Evolutionary conservation across 2,888 invertebrate genomes (phyloP), one percentile per base, ranked within the genome.

Genomic region (Nephrocerus scutellatus): DNA sequence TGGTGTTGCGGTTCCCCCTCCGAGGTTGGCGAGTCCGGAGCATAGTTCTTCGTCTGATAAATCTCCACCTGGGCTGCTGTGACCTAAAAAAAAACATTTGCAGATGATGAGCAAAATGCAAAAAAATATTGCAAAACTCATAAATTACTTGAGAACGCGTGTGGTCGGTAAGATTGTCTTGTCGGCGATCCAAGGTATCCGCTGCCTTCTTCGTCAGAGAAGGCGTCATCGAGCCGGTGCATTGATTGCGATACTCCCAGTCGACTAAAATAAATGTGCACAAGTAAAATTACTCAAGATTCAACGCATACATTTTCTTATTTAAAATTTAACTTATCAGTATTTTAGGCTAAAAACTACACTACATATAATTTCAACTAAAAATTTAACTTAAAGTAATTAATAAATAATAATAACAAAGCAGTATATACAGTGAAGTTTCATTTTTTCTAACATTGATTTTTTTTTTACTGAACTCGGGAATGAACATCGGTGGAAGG

Each of bases 191-290:
- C 68, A 62, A 66, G 55, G 62, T 60, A 68, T 61, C 68, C 69
- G 70, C 78, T 79, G 68, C 83, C 79, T 75, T 83, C 83, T 80
- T 85, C 85, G 81, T 85, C 86, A 82, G 84, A 82, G 85, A 86
- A 83, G 76, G 85, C 81, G 80, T 81, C 77, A 71, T 77, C 74
- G 64, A 72, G 66, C 56, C 65, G 59, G 50, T 66, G 66, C 65
- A 65, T 67, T 60, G 68, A 66, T 64, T 66, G 63, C 65, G 70
- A 67, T 62, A 63, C 45, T 67, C 70, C 70, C 68, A 68, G 49
- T 65, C 68, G 70, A 68, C 74, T 69, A 49, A 30, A 54, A 43
- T 25, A 35, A 49, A 44, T 33, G 20, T 14, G 21, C 5, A 31
- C 12, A 25, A 25, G n/a, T 25, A 25, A 25, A 25, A 7, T 30